Evolutionary conservation across 2,888 invertebrate species (phyloP).

Genomic region (Parelbella ahira): DNA sequence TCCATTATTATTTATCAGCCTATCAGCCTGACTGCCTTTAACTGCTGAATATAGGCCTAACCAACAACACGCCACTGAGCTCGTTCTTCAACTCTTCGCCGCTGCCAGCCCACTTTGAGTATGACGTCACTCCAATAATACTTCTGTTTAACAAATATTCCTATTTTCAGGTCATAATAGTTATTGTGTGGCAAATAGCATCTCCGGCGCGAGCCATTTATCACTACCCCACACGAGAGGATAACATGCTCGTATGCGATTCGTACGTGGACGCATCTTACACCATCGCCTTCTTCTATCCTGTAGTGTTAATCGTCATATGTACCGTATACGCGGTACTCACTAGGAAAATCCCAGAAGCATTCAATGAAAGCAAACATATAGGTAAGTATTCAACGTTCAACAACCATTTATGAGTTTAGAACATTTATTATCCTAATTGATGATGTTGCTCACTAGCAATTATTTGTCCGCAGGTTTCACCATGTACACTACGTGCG

Average conservation of each 20-base stretch:
- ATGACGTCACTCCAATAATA: too few species aligned
- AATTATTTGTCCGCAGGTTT: conserved; percentile 87
- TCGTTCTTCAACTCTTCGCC: too few species aligned
- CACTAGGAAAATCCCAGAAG: conserved; percentile 98
- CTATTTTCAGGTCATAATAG: conserved; percentile 93
- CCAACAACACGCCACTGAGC: too few species aligned
- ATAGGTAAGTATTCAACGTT: too few species aligned
- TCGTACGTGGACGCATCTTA: conserved; percentile 96
- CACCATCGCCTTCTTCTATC: conserved; percentile 96
- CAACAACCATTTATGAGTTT: too few species aligned
- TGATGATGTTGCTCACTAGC: too few species aligned
- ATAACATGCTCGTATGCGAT: conserved; percentile 95
- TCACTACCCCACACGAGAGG: conserved; percentile 94
- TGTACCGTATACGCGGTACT: conserved; percentile 98
- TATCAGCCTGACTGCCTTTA: too few species aligned
- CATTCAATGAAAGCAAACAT: conserved; percentile 98
- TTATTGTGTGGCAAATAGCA: conserved; percentile 95
- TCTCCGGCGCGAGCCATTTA: conserved; percentile 93
- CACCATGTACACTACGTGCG: conserved; percentile 99
- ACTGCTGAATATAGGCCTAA: too few species aligned
- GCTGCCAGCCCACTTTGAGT: too few species aligned
- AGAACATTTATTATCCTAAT: too few species aligned
- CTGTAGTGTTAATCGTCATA: conserved; percentile 93
- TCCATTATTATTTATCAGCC: too few species aligned
- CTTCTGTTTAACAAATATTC: too few species aligned